These are phyloP conservation scores for Sphenopsis melanotis DNA, from an alignment of 2,797 vertebrate genomes.

Conservation along the genomic window DNA sequence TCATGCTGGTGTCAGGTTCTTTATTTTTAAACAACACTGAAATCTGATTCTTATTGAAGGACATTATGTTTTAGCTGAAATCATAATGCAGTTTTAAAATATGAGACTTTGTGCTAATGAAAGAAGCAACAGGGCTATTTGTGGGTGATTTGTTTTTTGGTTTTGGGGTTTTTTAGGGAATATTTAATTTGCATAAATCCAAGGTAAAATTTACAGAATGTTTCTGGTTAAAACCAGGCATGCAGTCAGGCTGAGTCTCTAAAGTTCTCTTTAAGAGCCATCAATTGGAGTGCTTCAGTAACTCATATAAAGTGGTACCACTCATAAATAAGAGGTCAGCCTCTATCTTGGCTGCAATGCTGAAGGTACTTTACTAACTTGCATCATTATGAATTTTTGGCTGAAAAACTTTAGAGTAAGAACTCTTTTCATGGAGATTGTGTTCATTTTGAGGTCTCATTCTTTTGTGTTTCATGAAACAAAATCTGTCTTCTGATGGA, in stretches of 20 bases:
- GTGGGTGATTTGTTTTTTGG: neutral
- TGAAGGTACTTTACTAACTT: neutral
- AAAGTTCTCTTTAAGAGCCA: neutral
- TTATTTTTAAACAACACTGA: neutral
- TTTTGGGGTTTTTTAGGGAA: neutral
- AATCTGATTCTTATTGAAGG: neutral
- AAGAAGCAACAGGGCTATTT: neutral
- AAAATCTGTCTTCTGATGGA: neutral
- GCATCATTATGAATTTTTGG: neutral
- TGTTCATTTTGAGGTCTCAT: neutral
- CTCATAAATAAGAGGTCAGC: neutral
- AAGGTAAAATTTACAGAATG: neutral
- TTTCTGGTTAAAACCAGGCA: neutral
- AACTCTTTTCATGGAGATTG: too few relatives aligned
- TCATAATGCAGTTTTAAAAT: neutral
- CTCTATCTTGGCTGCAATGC: neutral
- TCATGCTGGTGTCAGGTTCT: neutral
- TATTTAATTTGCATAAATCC: neutral
- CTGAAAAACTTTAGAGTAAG: neutral
- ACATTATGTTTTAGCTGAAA: neutral
- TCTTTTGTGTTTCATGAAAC: neutral
- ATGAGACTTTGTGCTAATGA: neutral
- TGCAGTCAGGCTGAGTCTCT: neutral
- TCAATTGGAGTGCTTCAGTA: rapidly evolving
- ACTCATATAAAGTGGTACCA: neutral